phyloP scores from a whole-genome alignment of 2,888 invertebrate species.

The Campopleginae sp. region DNA sequence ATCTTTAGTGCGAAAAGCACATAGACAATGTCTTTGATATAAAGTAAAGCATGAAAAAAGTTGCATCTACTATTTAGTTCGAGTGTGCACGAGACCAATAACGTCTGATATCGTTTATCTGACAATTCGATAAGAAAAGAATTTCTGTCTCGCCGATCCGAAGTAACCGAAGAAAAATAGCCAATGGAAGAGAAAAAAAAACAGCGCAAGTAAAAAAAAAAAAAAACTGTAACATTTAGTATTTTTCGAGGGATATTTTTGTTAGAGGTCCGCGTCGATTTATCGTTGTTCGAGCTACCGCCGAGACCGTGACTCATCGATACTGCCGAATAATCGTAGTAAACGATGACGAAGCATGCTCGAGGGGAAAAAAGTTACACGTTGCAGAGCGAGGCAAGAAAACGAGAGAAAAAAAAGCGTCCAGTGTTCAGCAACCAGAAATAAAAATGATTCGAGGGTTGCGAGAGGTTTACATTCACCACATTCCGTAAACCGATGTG shows the following conservation, averaged over 20 bases:
- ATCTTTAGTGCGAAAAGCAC: not conserved
- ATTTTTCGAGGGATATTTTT: constrained; percentile 18
- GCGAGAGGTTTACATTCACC: not conserved
- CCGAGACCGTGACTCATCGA: constrained; percentile 30
- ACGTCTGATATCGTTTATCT: constrained; percentile 23
- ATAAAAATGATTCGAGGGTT: constrained; percentile 4
- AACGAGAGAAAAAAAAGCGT: constrained; percentile 5
- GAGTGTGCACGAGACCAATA: not conserved
- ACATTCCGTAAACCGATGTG: not conserved
- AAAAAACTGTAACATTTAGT: constrained; percentile 18
- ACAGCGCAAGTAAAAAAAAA: not conserved
- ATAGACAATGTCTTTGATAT: not conserved
- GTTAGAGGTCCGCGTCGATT: constrained; percentile 18
- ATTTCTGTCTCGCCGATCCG: not conserved
- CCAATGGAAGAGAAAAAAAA: not conserved
- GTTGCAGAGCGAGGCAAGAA: constrained; percentile 16
- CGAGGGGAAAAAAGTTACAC: constrained; percentile 16
- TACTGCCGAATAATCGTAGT: constrained; percentile 51
- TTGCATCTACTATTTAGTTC: constrained; percentile 6
- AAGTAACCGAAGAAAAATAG: not conserved
- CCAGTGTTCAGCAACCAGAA: not conserved
- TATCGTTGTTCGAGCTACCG: constrained; percentile 24
- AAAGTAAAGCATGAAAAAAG: constrained; percentile 4
- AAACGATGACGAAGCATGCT: constrained; percentile 41
- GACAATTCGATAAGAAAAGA: constrained; percentile 34